Evolutionary conservation across 2,113 vertebrate genomes (phyloP).

Genomic region (Amphiprion ocellaris): DNA sequence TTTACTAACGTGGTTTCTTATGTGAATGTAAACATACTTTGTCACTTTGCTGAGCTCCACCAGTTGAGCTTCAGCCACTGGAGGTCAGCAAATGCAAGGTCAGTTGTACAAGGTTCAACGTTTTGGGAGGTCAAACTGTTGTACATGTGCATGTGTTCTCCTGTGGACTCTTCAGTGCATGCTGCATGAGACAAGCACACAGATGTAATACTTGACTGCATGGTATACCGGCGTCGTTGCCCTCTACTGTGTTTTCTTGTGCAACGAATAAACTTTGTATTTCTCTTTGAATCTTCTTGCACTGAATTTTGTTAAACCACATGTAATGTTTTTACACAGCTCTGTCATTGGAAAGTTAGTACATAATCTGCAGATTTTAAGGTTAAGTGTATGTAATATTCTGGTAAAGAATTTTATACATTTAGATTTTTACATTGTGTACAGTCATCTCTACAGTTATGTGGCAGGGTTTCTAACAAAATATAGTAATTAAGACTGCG

Average conservation of each 20-base stretch:
- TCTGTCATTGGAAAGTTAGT: neutral
- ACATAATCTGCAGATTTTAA: neutral
- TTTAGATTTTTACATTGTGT: too few relatives aligned
- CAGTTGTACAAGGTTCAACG: slow-evolving; percentile 33
- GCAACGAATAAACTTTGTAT: slow-evolving; percentile 80
- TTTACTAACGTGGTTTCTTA: neutral
- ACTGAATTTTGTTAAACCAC: neutral
- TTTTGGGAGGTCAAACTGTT: slow-evolving; percentile 45
- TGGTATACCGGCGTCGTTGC: slow-evolving; percentile 74
- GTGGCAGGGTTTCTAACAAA: too few relatives aligned
- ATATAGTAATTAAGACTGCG: too few relatives aligned
- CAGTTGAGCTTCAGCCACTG: neutral
- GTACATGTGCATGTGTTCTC: slow-evolving; percentile 72
- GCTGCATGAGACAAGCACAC: slow-evolving; percentile 83
- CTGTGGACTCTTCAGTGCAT: slow-evolving; percentile 78
- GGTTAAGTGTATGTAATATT: neutral
- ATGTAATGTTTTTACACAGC: neutral
- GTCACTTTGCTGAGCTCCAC: slow-evolving; percentile 1
- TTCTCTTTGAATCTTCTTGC: slow-evolving; percentile 55
- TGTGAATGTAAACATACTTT: slow-evolving; percentile 28
- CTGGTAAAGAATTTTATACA: too few relatives aligned
- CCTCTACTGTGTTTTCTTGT: slow-evolving; percentile 77
- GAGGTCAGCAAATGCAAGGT: slow-evolving; percentile 7
- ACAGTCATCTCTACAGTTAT: too few relatives aligned
- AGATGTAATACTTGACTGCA: slow-evolving; percentile 78